These are phyloP conservation scores for Tolmerus cingulatus DNA, from an alignment of 2,888 invertebrate species.

Conservation along the genomic window DNA sequence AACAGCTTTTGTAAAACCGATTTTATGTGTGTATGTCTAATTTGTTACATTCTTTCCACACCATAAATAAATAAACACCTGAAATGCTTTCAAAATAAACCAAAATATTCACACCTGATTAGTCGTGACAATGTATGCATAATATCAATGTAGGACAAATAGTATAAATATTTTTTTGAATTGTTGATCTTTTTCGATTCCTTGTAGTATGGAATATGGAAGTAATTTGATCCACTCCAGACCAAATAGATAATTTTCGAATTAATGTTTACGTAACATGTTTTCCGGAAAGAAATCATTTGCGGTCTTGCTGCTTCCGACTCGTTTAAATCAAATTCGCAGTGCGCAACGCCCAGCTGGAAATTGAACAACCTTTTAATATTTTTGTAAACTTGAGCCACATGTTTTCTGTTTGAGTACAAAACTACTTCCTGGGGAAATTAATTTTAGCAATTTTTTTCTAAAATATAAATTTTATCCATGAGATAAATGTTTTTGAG, in stretches of 20 bases:
- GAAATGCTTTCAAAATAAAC: not conserved
- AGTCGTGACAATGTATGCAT: not conserved
- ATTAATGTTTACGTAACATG: not conserved
- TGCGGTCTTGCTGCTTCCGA: not conserved
- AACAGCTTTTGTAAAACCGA: not conserved
- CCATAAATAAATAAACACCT: too few species aligned
- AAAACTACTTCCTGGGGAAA: not conserved
- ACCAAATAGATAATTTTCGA: not conserved
- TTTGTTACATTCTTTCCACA: too few species aligned
- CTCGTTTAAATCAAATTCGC: not conserved
- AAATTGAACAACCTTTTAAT: not conserved
- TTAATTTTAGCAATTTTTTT: not conserved
- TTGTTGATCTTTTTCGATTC: not conserved
- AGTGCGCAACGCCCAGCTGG: not conserved
- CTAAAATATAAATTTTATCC: not conserved
- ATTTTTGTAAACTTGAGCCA: not conserved
- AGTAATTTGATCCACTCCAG: not conserved
- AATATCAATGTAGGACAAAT: not conserved
- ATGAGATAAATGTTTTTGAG: too few species aligned
- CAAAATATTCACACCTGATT: not conserved
- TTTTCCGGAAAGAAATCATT: not conserved
- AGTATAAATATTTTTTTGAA: not conserved
- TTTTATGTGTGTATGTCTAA: too few species aligned
- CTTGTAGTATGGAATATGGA: not conserved
- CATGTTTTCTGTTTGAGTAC: not conserved